A percentile compares a stretch with the other conserved stretches of the same genome.
Evolutionary conservation across 2,797 vertebrate species (phyloP).

Genomic region (Phataginus tetradactyla): DNA sequence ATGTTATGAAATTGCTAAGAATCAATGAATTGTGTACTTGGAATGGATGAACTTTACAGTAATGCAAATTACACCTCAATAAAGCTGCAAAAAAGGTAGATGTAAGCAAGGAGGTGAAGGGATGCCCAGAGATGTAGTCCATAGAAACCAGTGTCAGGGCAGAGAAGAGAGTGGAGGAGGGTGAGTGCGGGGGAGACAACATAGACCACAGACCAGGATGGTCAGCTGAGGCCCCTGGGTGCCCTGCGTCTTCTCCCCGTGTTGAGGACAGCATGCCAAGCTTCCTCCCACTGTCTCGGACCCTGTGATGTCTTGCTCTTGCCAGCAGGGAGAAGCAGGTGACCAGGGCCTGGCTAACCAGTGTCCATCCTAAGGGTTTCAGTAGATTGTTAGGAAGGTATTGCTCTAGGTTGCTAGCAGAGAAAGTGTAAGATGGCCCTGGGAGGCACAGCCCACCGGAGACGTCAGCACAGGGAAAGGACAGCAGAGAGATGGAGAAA

Average conservation of each 20-base stretch:
- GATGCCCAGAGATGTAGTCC: background rate
- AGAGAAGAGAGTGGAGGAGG: background rate
- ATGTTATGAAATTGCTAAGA: background rate
- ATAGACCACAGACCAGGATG: background rate
- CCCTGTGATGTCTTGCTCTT: rapidly evolving
- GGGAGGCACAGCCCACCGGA: background rate
- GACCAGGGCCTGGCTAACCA: background rate
- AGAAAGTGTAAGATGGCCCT: rapidly evolving
- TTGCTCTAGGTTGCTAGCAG: background rate
- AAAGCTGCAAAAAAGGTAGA: background rate
- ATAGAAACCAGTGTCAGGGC: background rate
- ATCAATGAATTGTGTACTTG: background rate
- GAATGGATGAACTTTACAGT: too few relatives aligned
- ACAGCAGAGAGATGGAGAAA: background rate
- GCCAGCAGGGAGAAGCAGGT: background rate
- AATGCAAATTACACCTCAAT: background rate
- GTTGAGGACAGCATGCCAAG: rapidly evolving
- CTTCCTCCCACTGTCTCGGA: background rate
- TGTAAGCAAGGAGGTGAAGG: background rate
- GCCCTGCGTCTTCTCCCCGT: rapidly evolving
- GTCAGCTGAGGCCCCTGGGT: rapidly evolving
- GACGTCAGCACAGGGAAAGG: background rate
- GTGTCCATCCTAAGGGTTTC: rapidly evolving
- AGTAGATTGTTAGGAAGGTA: too few relatives aligned
- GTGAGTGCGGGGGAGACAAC: background rate